Evolutionary conservation across 2,797 vertebrate species (phyloP), one percentile per base, ranked within the genome.

Genomic region (Dallia pectoralis): DNA sequence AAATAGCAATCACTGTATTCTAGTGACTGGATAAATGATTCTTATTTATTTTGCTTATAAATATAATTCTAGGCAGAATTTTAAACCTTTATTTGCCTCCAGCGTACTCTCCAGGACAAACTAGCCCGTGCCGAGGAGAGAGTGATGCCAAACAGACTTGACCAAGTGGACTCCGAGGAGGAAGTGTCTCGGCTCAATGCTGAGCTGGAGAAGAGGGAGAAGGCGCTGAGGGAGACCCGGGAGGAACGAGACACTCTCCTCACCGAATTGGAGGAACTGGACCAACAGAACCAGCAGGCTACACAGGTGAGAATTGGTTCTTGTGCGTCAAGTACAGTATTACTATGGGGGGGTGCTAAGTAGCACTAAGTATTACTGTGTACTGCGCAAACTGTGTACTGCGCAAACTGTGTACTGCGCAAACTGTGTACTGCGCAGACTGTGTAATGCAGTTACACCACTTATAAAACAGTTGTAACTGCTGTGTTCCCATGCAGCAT

Each of bases 201-300:
- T 22, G 91, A 93, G 79, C 87, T 99, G 82, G 86, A 95, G 79
- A 91, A 86, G 69, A 95, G 91, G 68, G 90, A 95, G 40, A 86
- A 82, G 68, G 90, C 89, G 51, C 89, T 97, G 79, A 93, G 85
- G 79, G 91, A 94, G 82, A 92, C 87, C 2, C 76, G 93, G 77
- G 84, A 88, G 78, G 96, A 97, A 79, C 93, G 95, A 71, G 93
- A 97, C 81, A 91, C 88, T 0, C 86, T 99, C 70, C 78, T 90
- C 76, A 87, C 87, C 0, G 96, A 98, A 77, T 75, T 99, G 79
- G 97, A 98, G 86, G 97, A 99, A 84, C 82, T 99, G 22, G 98
- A 99, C 82, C 92, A 74, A 63, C 96, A 99, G 84, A 99, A 98
- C 88, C 96, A 97, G 82, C 96, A 98, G 80, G 96, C 96, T 77